Conservation (phyloP, 2,113 vertebrate species). For the Cynoglossus semilaevis region DNA sequence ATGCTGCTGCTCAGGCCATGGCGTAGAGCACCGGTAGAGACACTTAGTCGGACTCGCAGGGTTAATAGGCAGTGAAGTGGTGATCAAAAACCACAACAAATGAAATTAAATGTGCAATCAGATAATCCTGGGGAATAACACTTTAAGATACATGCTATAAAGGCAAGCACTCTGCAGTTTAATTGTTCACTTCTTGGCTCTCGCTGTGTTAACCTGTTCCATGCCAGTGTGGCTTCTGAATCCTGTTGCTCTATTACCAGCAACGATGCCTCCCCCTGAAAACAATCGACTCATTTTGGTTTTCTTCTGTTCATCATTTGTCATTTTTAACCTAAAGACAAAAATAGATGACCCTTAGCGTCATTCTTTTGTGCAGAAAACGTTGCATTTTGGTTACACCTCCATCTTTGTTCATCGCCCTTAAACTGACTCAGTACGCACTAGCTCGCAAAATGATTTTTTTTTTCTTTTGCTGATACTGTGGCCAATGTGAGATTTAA, state of each 20-base stretch:
- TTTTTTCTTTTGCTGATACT: too few species aligned
- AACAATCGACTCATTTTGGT: too few species aligned
- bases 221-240: slow-evolving; percentile 32
- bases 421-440: too few species aligned
- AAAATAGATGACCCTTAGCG: too few species aligned
- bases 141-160: slow-evolving; percentile 46
- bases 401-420: too few species aligned
- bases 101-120: slow-evolving; percentile 49
- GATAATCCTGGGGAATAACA: slow-evolving; percentile 49
- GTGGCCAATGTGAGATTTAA: too few species aligned
- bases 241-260: slow-evolving; percentile 38
- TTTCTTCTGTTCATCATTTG: too few species aligned
- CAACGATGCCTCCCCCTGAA: slow-evolving; percentile 29
- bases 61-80: slow-evolving; percentile 26
- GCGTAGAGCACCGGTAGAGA: slow-evolving; percentile 25
- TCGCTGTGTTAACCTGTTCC: slow-evolving; percentile 47
- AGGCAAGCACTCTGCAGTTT: slow-evolving; percentile 46
- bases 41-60: slow-evolving; percentile 44
- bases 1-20: slow-evolving; percentile 57
- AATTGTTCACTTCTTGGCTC: slow-evolving; percentile 64
- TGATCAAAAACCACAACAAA: slow-evolving; percentile 47
- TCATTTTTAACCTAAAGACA: too few species aligned
- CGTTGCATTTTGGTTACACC: too few species aligned
- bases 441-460: too few species aligned
- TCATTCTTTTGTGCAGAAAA: too few species aligned